Percentiles rank a stretch among this genome's conserved stretches.
These are phyloP conservation scores for Chaenodraco wilsoni DNA, from an alignment of 2,797 vertebrate genomes.

Conservation along the genomic window DNA sequence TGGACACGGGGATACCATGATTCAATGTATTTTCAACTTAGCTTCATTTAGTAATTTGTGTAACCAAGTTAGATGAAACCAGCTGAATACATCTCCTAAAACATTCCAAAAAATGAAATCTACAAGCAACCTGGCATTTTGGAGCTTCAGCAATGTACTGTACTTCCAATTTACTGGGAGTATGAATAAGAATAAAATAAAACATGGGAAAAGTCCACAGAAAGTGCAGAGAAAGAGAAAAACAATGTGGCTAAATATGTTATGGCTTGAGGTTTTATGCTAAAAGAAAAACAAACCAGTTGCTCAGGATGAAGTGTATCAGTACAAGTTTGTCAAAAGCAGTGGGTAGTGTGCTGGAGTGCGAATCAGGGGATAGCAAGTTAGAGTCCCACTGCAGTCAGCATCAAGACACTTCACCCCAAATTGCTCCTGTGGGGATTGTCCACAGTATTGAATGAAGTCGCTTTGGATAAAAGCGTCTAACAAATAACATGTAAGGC, in stretches of 20 bases:
- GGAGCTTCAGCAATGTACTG: background rate
- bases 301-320: background rate
- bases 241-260: background rate
- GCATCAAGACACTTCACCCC: no score
- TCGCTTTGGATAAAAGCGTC: no score
- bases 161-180: background rate
- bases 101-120: background rate
- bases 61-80: background rate
- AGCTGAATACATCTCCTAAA: background rate
- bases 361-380: no score
- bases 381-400: no score
- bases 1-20: slow-evolving; percentile 16
- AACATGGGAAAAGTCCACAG: background rate
- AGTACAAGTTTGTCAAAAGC: background rate
- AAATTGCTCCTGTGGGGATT: no score
- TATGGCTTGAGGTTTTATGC: background rate
- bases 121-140: background rate
- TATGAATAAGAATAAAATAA: background rate
- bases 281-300: background rate
- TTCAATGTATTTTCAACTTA: slow-evolving; percentile 5
- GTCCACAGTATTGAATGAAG: no score
- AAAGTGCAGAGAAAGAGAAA: background rate
- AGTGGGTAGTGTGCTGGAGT: no score
- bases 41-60: background rate
- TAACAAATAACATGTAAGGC: no score